Evolutionary conservation across 1,140 invertebrate genomes (phyloP).

Genomic region (Macrotrachela quadricornifera): DNA sequence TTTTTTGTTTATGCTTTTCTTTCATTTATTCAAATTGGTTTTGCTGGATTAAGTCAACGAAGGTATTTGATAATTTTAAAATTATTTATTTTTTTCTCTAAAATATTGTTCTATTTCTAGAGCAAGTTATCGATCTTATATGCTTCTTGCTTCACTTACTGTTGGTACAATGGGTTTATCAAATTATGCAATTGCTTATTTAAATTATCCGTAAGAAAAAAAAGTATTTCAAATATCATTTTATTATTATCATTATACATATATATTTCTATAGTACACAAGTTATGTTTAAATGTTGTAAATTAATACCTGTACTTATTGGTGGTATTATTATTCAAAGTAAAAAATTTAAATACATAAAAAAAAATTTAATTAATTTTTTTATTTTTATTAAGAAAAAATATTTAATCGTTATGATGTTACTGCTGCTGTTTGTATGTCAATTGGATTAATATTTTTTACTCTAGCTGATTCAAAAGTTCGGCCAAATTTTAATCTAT

Average conservation of each 20-base stretch:
- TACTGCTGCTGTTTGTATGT: conserved; percentile 60
- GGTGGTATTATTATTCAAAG: conserved; percentile 73
- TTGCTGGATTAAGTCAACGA: no score
- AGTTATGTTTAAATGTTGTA: conserved; percentile 51
- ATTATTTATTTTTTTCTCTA: conserved; percentile 42
- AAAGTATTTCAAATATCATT: no score
- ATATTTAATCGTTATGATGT: conserved; percentile 61
- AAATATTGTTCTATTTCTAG: conserved; percentile 43
- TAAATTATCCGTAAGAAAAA: conserved; percentile 55
- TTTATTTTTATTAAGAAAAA: conserved; percentile 35
- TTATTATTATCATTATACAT: no score
- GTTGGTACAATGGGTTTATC: conserved; percentile 68
- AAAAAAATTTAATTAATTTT: not conserved
- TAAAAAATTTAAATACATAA: conserved; percentile 5
- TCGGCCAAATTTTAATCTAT: conserved; percentile 59
- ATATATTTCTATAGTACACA: conserved; percentile 15
- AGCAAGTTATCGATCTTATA: conserved; percentile 50
- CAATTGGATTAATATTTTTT: conserved; percentile 69
- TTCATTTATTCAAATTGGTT: conserved; percentile 1
- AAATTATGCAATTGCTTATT: conserved; percentile 73
- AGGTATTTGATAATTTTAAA: conserved; percentile 34
- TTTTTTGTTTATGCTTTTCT: conserved; percentile 64
- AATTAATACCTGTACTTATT: conserved; percentile 75
- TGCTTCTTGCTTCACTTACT: not conserved
- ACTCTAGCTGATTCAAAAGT: conserved; percentile 70